Conservation (phyloP, 2,113 vertebrate species). For the Prunella fulvescens region DNA sequence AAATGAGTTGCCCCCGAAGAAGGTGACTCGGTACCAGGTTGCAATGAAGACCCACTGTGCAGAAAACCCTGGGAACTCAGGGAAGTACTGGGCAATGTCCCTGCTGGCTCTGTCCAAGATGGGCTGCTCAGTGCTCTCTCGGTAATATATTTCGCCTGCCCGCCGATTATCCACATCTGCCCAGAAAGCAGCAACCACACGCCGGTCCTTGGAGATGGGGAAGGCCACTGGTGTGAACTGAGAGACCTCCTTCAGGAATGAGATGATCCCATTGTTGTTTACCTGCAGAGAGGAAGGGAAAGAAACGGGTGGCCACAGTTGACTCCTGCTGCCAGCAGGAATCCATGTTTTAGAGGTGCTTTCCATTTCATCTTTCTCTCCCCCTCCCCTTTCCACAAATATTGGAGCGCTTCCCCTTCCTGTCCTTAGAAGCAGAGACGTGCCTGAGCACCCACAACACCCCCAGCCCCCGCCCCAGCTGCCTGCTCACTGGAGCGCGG, state of each 20-base stretch:
- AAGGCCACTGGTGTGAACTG: slow-evolving; percentile 97
- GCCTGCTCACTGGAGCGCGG: background rate
- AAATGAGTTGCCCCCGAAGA: slow-evolving; percentile 87
- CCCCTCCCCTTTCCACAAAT: background rate
- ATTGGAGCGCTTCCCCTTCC: slow-evolving; percentile 10
- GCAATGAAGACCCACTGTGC: slow-evolving; percentile 89
- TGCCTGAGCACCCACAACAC: background rate
- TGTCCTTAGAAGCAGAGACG: slow-evolving; percentile 17
- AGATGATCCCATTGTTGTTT: slow-evolving; percentile 97
- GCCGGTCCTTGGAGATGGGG: slow-evolving; percentile 93
- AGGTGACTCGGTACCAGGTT: slow-evolving; percentile 93
- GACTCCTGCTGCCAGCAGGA: background rate
- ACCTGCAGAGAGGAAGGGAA: slow-evolving; percentile 73
- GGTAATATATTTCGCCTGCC: slow-evolving; percentile 86
- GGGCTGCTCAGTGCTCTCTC: slow-evolving; percentile 81
- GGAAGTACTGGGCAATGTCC: slow-evolving; percentile 84
- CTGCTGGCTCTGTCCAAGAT: slow-evolving; percentile 77
- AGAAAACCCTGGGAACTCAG: slow-evolving; percentile 81
- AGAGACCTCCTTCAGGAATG: slow-evolving; percentile 95
- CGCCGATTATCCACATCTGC: slow-evolving; percentile 94
- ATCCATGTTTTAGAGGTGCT: background rate
- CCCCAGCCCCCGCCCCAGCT: background rate
- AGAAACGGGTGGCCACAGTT: background rate
- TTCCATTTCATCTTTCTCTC: background rate
- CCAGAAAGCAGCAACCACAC: slow-evolving; percentile 96